Evolutionary conservation across 2,888 invertebrate genomes (phyloP).

Genomic region (Stictocephala bisonia): DNA sequence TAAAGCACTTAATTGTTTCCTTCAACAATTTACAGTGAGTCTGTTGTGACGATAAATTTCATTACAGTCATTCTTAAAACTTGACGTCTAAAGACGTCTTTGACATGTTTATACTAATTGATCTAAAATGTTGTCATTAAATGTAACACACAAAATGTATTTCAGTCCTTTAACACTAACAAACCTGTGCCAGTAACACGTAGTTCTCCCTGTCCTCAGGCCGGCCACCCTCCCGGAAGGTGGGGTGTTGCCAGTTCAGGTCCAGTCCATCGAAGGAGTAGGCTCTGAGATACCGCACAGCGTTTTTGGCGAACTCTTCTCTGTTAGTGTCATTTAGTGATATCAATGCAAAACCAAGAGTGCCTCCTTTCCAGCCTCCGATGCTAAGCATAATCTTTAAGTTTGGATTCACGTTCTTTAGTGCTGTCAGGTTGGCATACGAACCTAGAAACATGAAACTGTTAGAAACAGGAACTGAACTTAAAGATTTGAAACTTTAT

Average conservation of each 20-base stretch:
- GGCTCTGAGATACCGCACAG: constrained; percentile 72
- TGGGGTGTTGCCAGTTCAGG: constrained; percentile 81
- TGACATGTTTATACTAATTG: too few relatives aligned
- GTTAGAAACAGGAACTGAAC: too few relatives aligned
- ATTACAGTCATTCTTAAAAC: too few relatives aligned
- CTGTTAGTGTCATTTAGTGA: constrained; percentile 69
- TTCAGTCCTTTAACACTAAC: too few relatives aligned
- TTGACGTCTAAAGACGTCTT: too few relatives aligned
- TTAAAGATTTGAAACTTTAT: too few relatives aligned
- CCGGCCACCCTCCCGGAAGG: constrained; percentile 64
- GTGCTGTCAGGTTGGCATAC: background rate
- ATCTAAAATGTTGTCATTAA: too few relatives aligned
- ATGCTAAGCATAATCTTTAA: constrained; percentile 71
- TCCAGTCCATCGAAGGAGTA: constrained; percentile 85
- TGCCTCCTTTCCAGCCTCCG: constrained; percentile 70
- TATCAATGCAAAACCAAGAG: constrained; percentile 67
- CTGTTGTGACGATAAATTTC: too few relatives aligned
- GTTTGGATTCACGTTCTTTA: constrained; percentile 15
- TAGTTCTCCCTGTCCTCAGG: constrained; percentile 69
- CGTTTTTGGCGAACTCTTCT: constrained; percentile 72
- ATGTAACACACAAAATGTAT: too few relatives aligned
- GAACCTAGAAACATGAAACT: too few relatives aligned
- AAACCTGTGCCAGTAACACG: constrained; percentile 69
- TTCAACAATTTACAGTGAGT: too few relatives aligned
- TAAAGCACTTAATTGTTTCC: too few relatives aligned